Conservation (phyloP, 2,113 vertebrate species). For the Ctenodactylus gundi region DNA sequence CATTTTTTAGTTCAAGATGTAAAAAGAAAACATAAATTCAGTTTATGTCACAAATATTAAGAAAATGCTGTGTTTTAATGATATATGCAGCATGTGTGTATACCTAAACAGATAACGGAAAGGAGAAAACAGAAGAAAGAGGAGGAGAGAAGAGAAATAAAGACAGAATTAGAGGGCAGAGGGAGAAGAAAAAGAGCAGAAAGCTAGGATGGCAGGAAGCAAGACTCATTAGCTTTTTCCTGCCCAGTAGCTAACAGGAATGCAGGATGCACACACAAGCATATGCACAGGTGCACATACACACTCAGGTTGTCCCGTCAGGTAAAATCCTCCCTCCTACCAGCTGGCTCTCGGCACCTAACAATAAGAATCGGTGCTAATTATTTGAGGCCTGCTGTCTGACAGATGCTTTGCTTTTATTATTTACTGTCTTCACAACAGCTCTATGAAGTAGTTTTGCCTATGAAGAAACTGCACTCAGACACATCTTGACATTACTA, state of each 20-base stretch:
- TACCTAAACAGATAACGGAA: background rate
- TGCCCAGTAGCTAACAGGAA: background rate
- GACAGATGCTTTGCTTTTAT: background rate
- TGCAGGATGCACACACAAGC: rapidly evolving
- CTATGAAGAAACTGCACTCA: background rate
- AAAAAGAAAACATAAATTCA: slow-evolving; percentile 40
- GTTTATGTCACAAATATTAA: slow-evolving; percentile 25
- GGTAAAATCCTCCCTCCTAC: background rate
- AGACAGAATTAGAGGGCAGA: background rate
- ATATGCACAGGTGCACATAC: rapidly evolving
- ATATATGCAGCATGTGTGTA: background rate
- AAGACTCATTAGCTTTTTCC: background rate
- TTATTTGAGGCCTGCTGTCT: background rate
- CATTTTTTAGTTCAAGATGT: slow-evolving; percentile 1
- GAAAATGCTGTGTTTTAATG: slow-evolving; percentile 35
- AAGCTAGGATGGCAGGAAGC: background rate
- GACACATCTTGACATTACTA: background rate
- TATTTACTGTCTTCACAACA: background rate
- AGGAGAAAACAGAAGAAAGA: background rate
- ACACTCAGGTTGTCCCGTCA: background rate
- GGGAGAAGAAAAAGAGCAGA: background rate
- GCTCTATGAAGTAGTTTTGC: background rate
- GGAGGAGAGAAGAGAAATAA: background rate
- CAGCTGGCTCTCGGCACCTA: slow-evolving; percentile 26
- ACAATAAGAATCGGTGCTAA: background rate